Percentiles rank a stretch among this genome's conserved stretches.
These are phyloP conservation scores for Spodoptera litura DNA, from an alignment of 1,140 invertebrate genomes.

Conservation along the genomic window DNA sequence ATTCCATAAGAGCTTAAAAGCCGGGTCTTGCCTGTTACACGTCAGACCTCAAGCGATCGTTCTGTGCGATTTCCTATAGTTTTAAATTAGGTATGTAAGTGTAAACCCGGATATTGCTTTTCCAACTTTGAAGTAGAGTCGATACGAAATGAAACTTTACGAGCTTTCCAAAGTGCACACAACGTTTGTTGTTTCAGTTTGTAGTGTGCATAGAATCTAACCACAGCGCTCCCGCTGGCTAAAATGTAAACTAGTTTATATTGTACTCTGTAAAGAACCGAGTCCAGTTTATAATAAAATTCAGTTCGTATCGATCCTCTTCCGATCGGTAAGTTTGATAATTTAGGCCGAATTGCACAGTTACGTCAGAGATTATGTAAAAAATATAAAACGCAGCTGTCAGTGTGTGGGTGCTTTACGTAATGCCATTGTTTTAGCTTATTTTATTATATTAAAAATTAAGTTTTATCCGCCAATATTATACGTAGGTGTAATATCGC, in stretches of 20 bases:
- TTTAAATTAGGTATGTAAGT: conserved; percentile 47
- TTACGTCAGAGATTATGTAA: conserved; percentile 50
- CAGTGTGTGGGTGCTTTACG: conserved; percentile 49
- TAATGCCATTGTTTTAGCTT: conserved; percentile 66
- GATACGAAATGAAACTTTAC: conserved; percentile 33
- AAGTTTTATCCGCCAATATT: conserved; percentile 54
- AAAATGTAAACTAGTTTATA: background rate
- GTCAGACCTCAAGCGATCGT: conserved; percentile 58
- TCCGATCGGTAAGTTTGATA: background rate
- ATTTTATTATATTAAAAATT: conserved; percentile 49
- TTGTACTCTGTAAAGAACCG: background rate
- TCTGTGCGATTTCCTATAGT: conserved; percentile 53
- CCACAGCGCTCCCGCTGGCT: background rate
- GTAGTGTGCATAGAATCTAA: background rate
- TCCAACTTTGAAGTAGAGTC: conserved; percentile 10
- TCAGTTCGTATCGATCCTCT: conserved; percentile 13
- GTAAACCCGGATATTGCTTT: conserved; percentile 23
- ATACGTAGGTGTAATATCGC: conserved; percentile 17
- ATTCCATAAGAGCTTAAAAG: conserved; percentile 50
- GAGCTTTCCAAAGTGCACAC: conserved; percentile 1
- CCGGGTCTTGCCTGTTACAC: conserved; percentile 65
- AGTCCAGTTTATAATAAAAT: background rate
- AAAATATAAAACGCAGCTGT: conserved; percentile 29
- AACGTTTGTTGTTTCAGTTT: background rate
- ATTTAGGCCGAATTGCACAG: conserved; percentile 41